Percentiles rank a stretch among this genome's conserved stretches.
Evolutionary conservation across 2,113 vertebrate genomes (phyloP).

Genomic region (Salvelinus namaycush): DNA sequence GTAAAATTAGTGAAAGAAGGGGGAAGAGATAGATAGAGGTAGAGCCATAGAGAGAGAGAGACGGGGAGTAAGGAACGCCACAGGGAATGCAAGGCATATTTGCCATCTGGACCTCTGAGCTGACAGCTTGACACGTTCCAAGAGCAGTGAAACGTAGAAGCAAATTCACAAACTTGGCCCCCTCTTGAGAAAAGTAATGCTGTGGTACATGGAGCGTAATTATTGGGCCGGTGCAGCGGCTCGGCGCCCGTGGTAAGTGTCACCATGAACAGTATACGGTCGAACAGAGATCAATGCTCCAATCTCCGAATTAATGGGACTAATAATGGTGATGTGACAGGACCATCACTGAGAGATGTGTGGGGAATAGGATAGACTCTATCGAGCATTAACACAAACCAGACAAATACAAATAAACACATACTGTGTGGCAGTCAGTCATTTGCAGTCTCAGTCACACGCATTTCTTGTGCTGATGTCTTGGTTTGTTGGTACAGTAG

Average conservation of each 20-base stretch:
- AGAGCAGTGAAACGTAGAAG: conserved; percentile 32
- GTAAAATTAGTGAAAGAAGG: neutral
- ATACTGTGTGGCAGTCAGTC: neutral
- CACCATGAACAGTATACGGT: conserved; percentile 38
- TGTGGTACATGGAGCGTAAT: conserved; percentile 48
- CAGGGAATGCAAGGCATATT: conserved; percentile 35
- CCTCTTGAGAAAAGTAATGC: conserved; percentile 50
- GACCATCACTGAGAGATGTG: conserved; percentile 22
- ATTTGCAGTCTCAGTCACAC: neutral
- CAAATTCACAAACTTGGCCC: conserved; percentile 38
- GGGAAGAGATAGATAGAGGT: neutral
- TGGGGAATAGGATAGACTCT: conserved; percentile 26
- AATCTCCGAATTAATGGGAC: conserved; percentile 66
- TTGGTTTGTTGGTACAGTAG: neutral
- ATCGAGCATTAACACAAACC: conserved; percentile 10
- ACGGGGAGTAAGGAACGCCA: conserved; percentile 31
- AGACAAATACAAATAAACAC: neutral
- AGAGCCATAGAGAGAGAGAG: neutral
- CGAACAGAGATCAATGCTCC: conserved; percentile 56
- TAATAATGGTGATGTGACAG: conserved; percentile 63
- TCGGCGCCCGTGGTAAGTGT: conserved; percentile 22
- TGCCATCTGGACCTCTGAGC: conserved; percentile 66
- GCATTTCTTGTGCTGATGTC: neutral
- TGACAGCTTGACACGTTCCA: conserved; percentile 63
- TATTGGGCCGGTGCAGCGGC: conserved; percentile 34